phyloP scores from a whole-genome alignment of 2,888 invertebrate genomes.

The Anoplius nigerrimus region DNA sequence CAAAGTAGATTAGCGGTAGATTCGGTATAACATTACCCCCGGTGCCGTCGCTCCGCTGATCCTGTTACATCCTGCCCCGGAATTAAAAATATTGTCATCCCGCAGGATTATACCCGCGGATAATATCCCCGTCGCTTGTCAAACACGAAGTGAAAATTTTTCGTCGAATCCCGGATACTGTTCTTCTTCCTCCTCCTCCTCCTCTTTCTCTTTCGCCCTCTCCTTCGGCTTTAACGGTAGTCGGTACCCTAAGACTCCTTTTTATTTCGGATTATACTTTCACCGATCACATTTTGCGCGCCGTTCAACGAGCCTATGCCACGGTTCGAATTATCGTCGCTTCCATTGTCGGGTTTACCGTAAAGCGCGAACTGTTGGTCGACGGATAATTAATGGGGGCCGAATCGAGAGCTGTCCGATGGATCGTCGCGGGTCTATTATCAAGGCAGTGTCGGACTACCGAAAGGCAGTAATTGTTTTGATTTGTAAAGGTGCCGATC shows the following conservation, averaged over 20 bases:
- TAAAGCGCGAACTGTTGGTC: slow-evolving; percentile 2
- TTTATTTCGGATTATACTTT: slow-evolving; percentile 6
- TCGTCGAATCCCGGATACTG: slow-evolving; percentile 44
- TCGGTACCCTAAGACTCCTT: slow-evolving; percentile 8
- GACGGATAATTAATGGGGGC: slow-evolving; percentile 41
- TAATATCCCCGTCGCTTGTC: slow-evolving; percentile 66
- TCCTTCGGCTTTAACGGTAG: slow-evolving; percentile 40
- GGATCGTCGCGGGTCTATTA: too few relatives aligned
- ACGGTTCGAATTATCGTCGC: too few relatives aligned
- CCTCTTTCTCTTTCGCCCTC: too few relatives aligned
- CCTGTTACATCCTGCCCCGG: slow-evolving; percentile 69
- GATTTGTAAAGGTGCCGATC: slow-evolving; percentile 52
- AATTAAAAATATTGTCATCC: slow-evolving; percentile 74
- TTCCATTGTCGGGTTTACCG: slow-evolving; percentile 22
- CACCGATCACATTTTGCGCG: too few relatives aligned
- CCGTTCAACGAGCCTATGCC: too few relatives aligned
- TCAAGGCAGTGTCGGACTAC: slow-evolving; percentile 20
- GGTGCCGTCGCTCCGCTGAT: slow-evolving; percentile 57
- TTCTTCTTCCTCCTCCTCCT: too few relatives aligned
- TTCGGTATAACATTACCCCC: slow-evolving; percentile 69
- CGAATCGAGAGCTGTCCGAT: background rate
- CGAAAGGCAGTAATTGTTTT: slow-evolving; percentile 59
- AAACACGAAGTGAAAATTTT: slow-evolving; percentile 64
- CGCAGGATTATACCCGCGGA: slow-evolving; percentile 64
- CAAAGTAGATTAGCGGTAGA: slow-evolving; percentile 68